These are phyloP conservation scores for Zoanthus sansibaricus DNA, from an alignment of 92 coral and sea anemone genomes.

Conservation along the genomic window DNA sequence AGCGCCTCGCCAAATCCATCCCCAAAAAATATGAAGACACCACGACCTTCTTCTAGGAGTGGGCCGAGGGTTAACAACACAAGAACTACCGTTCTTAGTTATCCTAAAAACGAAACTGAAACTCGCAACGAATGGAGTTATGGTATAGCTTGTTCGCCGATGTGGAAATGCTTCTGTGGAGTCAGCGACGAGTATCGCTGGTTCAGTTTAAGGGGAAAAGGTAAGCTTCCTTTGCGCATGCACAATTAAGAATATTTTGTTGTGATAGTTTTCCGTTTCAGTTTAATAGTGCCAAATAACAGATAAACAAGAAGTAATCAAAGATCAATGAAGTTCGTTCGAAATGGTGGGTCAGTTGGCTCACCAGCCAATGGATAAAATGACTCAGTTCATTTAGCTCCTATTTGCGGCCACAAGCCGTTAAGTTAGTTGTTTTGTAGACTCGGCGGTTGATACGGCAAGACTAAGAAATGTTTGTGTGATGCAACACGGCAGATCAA, in stretches of 20 bases:
- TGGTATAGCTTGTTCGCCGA: background rate
- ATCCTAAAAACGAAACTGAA: background rate
- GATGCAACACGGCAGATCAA: no score
- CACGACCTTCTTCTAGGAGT: background rate
- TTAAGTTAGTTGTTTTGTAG: no score
- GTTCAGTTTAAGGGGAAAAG: slow-evolving; percentile 3
- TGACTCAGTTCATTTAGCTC: no score
- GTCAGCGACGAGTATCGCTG: slow-evolving; percentile 9
- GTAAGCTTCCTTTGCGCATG: background rate
- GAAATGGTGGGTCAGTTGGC: no score
- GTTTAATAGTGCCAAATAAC: no score
- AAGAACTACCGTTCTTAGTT: slow-evolving; percentile 20
- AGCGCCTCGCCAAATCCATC: slow-evolving; percentile 34
- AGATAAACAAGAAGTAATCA: no score
- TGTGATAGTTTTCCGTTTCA: background rate
- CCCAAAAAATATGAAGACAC: background rate
- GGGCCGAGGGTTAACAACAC: background rate
- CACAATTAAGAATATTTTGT: background rate
- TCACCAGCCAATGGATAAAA: no score
- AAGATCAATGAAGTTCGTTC: no score
- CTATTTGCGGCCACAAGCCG: no score
- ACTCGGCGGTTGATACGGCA: no score
- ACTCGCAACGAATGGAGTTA: background rate
- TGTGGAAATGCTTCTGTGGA: background rate
- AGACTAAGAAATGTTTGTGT: no score